Evolutionary conservation across 2,888 invertebrate genomes (phyloP).

Genomic region (Lymantria dispar): DNA sequence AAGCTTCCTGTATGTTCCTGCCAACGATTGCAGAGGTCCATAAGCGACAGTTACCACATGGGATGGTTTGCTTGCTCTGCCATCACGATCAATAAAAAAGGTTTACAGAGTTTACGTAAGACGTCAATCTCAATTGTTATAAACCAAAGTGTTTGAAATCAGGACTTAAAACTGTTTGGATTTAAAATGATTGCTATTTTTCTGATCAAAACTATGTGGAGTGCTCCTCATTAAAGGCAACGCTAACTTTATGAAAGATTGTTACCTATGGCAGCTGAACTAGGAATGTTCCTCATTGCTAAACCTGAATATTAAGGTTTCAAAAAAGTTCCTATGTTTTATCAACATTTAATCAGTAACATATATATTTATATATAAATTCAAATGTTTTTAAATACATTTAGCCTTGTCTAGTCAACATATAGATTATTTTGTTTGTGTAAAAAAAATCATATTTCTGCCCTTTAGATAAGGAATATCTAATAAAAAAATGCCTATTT

Average conservation of each 20-base stretch:
- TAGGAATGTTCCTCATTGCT: constrained; percentile 20
- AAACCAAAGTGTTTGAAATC: not conserved
- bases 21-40: too few relatives aligned
- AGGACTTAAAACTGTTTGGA: too few relatives aligned
- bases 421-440: constrained; percentile 47
- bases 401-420: constrained; percentile 61
- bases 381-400: constrained; percentile 37
- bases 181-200: not conserved
- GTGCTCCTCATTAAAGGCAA: not conserved
- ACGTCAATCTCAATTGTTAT: too few relatives aligned
- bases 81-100: too few relatives aligned
- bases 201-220: not conserved
- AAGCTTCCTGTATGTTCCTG: too few relatives aligned
- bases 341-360: constrained; percentile 26
- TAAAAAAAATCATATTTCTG: constrained; percentile 30
- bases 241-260: not conserved
- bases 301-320: constrained; percentile 21
- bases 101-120: too few relatives aligned
- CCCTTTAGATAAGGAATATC: constrained; percentile 26
- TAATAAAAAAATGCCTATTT: constrained; percentile 35
- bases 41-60: too few relatives aligned
- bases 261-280: constrained; percentile 10
- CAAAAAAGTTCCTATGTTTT: constrained; percentile 63
- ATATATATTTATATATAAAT: constrained; percentile 24
- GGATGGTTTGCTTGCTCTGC: too few relatives aligned